Conservation (phyloP, 2,113 vertebrate species). For the Ameiurus melas region DNA sequence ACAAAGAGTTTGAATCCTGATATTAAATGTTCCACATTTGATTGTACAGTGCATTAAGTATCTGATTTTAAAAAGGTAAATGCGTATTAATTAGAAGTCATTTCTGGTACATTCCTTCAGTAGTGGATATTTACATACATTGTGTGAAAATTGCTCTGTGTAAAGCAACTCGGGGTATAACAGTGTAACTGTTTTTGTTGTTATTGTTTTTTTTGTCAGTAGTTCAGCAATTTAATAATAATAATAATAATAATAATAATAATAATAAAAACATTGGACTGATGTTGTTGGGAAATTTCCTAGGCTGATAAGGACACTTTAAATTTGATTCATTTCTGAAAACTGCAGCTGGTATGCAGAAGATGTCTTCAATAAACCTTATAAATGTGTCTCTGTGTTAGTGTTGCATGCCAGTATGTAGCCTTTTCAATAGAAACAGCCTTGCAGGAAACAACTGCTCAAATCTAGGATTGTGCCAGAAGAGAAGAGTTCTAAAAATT, state of each 20-base stretch:
- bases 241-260: too few relatives aligned
- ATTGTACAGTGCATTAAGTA: neutral
- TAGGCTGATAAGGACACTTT: neutral
- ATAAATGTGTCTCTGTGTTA: neutral
- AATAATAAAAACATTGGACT: neutral
- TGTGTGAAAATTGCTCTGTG: neutral
- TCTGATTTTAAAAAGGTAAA: neutral
- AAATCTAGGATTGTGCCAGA: neutral
- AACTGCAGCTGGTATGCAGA: neutral
- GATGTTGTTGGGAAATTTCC: neutral
- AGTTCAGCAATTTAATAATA: too few relatives aligned
- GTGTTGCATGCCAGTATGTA: neutral
- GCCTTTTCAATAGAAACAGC: constrained; percentile 20
- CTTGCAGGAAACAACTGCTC: neutral
- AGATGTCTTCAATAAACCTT: neutral
- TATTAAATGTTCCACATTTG: too few relatives aligned
- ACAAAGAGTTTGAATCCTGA: neutral
- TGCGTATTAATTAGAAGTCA: neutral
- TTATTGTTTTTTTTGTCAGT: too few relatives aligned
- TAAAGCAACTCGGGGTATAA: neutral
- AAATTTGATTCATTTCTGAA: neutral
- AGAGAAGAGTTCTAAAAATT: neutral
- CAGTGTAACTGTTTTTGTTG: neutral
- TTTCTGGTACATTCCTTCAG: neutral
- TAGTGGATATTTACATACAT: neutral